These are phyloP conservation scores for Dasysyrphus tricinctus DNA, from an alignment of 2,888 invertebrate genomes.

Conservation along the genomic window DNA sequence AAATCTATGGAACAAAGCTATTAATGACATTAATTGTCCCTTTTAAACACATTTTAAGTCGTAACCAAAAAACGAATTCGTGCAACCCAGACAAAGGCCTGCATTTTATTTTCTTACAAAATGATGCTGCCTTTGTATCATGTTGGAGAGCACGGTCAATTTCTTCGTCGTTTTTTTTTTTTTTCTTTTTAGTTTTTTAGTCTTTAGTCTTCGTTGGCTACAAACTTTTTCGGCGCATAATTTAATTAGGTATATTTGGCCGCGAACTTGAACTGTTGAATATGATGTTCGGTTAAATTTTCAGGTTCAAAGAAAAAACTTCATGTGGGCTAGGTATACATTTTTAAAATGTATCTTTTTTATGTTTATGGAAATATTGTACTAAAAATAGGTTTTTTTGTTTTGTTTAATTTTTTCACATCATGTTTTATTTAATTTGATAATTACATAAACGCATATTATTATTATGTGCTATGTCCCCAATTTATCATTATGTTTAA, in stretches of 20 bases:
- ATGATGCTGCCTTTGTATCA: conserved; percentile 31
- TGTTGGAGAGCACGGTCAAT: conserved; percentile 5
- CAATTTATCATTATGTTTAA: conserved; percentile 43
- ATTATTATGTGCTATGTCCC: background rate
- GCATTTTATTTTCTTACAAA: conserved; percentile 13
- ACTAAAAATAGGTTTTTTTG: background rate
- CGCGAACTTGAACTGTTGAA: conserved; percentile 65
- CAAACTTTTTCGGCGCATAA: conserved; percentile 39
- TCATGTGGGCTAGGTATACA: conserved; percentile 27
- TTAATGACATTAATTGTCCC: too few relatives aligned
- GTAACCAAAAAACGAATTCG: background rate
- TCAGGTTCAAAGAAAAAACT: conserved; percentile 9
- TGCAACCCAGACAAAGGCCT: background rate
- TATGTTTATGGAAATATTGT: conserved; percentile 1
- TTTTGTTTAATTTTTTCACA: background rate
- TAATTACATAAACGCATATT: conserved; percentile 38
- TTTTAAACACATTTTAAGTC: too few relatives aligned
- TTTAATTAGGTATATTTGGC: conserved; percentile 14
- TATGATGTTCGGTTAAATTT: conserved; percentile 16
- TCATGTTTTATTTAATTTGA: conserved; percentile 35
- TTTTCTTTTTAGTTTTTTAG: background rate
- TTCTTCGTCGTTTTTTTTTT: background rate
- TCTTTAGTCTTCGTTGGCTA: conserved; percentile 14
- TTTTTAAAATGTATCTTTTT: background rate
- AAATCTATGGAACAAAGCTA: too few relatives aligned